phyloP scores from a whole-genome alignment of 1,140 invertebrate species.

The Laupala kohalensis region DNA sequence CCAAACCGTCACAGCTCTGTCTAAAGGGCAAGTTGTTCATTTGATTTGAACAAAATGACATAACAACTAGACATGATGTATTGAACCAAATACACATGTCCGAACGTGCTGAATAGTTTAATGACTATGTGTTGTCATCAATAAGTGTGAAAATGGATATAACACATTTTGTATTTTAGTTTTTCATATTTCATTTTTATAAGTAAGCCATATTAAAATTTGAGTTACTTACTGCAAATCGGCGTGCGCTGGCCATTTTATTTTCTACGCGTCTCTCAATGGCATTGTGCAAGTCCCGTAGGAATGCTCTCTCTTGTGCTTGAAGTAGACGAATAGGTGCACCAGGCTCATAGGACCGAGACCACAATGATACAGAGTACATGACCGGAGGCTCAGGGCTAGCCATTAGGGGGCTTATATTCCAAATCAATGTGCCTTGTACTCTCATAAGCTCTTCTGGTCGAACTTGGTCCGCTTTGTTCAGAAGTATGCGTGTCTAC shows the following conservation, averaged over 20 bases:
- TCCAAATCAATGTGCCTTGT: slow-evolving; percentile 89
- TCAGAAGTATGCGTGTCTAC: slow-evolving; percentile 78
- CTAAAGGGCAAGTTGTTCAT: too few relatives aligned
- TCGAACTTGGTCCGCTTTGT: slow-evolving; percentile 88
- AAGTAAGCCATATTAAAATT: too few relatives aligned
- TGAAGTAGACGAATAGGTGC: slow-evolving; percentile 61
- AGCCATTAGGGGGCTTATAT: slow-evolving; percentile 87
- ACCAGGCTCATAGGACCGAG: slow-evolving; percentile 65
- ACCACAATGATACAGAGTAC: slow-evolving; percentile 87
- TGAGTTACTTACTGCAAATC: slow-evolving; percentile 78
- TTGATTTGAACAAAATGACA: too few relatives aligned
- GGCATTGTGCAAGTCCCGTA: slow-evolving; percentile 69
- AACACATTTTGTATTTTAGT: too few relatives aligned
- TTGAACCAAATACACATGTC: too few relatives aligned
- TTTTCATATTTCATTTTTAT: too few relatives aligned
- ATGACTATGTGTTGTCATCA: too few relatives aligned
- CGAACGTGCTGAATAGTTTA: too few relatives aligned
- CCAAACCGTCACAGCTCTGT: too few relatives aligned
- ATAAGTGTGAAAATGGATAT: too few relatives aligned
- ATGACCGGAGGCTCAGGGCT: slow-evolving; percentile 86
- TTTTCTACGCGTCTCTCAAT: slow-evolving; percentile 83
- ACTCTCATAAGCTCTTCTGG: slow-evolving; percentile 86
- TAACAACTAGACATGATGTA: too few relatives aligned
- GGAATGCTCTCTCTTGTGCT: slow-evolving; percentile 76
- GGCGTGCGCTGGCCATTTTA: slow-evolving; percentile 80